Base-by-base conservation (phyloP, 2,888 invertebrate species). In the Hoplodrina ambigua region DNA sequence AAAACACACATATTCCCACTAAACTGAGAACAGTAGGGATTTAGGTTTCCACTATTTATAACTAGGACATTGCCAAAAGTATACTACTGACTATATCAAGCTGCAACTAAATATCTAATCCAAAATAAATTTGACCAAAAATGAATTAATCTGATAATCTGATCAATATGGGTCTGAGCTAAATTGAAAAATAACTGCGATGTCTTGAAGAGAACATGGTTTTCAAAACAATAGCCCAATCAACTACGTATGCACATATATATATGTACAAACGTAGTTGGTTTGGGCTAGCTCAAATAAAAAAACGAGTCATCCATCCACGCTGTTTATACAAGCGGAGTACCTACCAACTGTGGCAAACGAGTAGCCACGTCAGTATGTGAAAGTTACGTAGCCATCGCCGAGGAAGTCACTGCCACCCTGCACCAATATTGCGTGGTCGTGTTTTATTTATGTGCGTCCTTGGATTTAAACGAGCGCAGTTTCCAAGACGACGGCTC, bases 401-500 rank as follows among this genome's bases (percentile, higher is more conserved):
- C 17, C 30, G n/a, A 13, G 17, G 20, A 20, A 46, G 19, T 46
- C 46, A 11, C 8, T 44, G 60, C n/a, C 19, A 55, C n/a, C 41
- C 1, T 50, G 15, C 25, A 53, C 3, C 50, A 59, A 3, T 46
- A 17, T 64, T 54, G 55, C 54, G 50, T 69, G 15, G 52, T n/a
- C n/a, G 11, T 62, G 55, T 60, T 74, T 78, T 58, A 74, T 72
- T 72, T 69, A 19, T 53, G 25, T 56, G 19, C 63, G 84, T 79
- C 89, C 87, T 87, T 88, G 85, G 65, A 69, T 61, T 75, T 65
- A 82, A 75, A 76, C 75, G 68, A 75, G 59, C 72, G 49, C 74
- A 79, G 90, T 91, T 82, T 79, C 91, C 90, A 89, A 85, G 91
- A 85, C 89, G 59, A 91, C 91, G 73, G 70, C 75, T 82, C 88